Base-by-base conservation (phyloP, 2,888 invertebrate species). In the Cyclophora albipunctata region DNA sequence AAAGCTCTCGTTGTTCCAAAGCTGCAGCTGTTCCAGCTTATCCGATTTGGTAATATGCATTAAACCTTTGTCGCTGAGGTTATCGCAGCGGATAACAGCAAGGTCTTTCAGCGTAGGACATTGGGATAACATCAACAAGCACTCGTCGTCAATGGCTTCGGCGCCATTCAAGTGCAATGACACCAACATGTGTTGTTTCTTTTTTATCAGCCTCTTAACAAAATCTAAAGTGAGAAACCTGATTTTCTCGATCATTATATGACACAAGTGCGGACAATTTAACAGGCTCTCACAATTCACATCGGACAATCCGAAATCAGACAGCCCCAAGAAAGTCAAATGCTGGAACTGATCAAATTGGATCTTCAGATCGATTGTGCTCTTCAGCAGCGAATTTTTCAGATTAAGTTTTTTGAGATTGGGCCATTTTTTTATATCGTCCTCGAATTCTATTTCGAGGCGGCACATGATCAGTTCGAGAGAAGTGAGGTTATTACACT, bases 1-100 rank as follows among this genome's bases (percentile, higher is more conserved):
- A 59, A 89, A 89, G 47, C 69, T 72, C 2, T 51, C 54, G 61
- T 87, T 89, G 60, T 89, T 87, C 89, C 89, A 89, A 54, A 89
- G 68, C 57, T 82, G 83, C 56, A 89, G 68, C 57, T 78, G 75
- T 53, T 75, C 63, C 53, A 87, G 60, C 20, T 62, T 60, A 54
- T 68, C 69, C 20, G 85, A 69, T 51, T 73, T 66, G 34, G 67
- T 62, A 42, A 89, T 58, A 45, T 65, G 60, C 6, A 75, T 57
- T 7, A 89, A 66, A 7, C 83, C 84, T 40, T 60, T 63, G 57
- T 89, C 85, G 0, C 84, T 83, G 2, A 89, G 73, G 53, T 65
- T 71, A 58, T 89, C 86, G 60, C 88, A 84, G 46, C 82, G 71
- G 54, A 81, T 75, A 51, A 89, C 82, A 40, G 81, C 81, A 34